Base-by-base conservation (phyloP, 1,140 invertebrate genomes). In the Camponotus floridanus region DNA sequence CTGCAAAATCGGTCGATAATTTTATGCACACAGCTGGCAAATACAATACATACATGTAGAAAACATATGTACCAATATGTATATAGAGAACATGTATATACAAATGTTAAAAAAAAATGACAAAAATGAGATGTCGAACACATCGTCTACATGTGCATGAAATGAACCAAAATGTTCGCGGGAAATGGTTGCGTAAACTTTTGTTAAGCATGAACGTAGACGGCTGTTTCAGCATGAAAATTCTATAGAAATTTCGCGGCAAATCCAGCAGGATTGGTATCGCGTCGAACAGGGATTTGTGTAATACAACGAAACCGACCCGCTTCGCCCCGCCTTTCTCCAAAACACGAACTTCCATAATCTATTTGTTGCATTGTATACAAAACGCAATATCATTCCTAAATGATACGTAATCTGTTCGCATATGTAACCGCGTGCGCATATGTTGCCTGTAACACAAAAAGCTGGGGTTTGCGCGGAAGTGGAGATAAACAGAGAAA, bases 191-290 rank as follows among this genome's bases (percentile, higher is more conserved):
- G 4, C 21, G 42, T 76, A 64, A 84, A 76, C 26, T 39, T 84
- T 76, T 31, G 57, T 21, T 18, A 21, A 36, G 31, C 21, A 13
- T 18, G 13, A 31, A 62, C n/a, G 31, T 84, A 76, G 15, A 62
- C 31, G 18, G 33, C 8, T 83, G 31, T 84, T 73, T 83, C 55
- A 76, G 33, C 31, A 65, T 0, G 71, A 84, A 76, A 76, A 76
- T 76, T 18, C 36, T 71, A 59, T 51, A 59, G 51, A 81, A 81
- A 71, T 81, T 81, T 80, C 48, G 15, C 11, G 67, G 26, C 67
- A 81, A 68, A 79, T 81, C 67, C 67, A 36, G 5, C 21, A 71
- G 78, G 51, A 81, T 70, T 71, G 78, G 78, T 81, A 81, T 81
- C 39, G 21, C 51, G 39, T 59, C 67, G 78, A 81, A 80, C 36